A percentile compares a stretch with the other conserved stretches of the same genome.
phyloP scores from a whole-genome alignment of 1,140 invertebrate species.

The Lerema accius region DNA sequence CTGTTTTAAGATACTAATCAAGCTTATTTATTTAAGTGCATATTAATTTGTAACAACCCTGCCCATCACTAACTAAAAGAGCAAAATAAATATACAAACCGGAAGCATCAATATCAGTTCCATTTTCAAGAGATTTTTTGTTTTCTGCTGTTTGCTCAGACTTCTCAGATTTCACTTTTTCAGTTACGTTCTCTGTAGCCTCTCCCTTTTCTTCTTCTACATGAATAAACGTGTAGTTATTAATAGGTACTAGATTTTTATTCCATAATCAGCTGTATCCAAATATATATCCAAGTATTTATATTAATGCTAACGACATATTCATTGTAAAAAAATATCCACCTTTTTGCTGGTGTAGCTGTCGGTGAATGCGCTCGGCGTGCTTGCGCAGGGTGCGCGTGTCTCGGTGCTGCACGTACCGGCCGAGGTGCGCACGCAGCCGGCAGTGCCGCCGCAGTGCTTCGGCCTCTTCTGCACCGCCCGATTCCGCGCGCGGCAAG shows the following conservation, averaged over 20 bases:
- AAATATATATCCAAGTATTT: too few species aligned
- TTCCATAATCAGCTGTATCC: too few species aligned
- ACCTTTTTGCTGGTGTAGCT: constrained; percentile 81
- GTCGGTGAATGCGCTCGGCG: constrained; percentile 86
- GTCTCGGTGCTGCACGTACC: constrained; percentile 89
- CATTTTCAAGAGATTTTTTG: constrained; percentile 67
- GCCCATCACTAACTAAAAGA: too few species aligned
- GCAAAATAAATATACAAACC: constrained; percentile 40
- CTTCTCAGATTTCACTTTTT: constrained; percentile 55
- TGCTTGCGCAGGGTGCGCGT: constrained; percentile 87
- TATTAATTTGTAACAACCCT: too few species aligned
- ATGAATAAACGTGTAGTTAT: constrained; percentile 28
- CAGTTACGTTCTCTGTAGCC: constrained; percentile 43
- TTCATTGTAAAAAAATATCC: too few species aligned
- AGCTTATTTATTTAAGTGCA: too few species aligned
- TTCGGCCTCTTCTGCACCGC: constrained; percentile 82
- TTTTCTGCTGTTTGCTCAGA: constrained; percentile 48
- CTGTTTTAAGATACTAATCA: too few species aligned
- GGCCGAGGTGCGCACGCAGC: constrained; percentile 87
- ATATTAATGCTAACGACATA: too few species aligned
- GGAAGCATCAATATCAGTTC: constrained; percentile 55
- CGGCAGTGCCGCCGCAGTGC: constrained; percentile 88
- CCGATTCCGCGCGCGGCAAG: constrained; percentile 83
- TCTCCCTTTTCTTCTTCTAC: constrained; percentile 66
- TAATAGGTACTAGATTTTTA: neutral